Base-by-base conservation (phyloP, 2,888 invertebrate species). In the Ochropacha duplaris region DNA sequence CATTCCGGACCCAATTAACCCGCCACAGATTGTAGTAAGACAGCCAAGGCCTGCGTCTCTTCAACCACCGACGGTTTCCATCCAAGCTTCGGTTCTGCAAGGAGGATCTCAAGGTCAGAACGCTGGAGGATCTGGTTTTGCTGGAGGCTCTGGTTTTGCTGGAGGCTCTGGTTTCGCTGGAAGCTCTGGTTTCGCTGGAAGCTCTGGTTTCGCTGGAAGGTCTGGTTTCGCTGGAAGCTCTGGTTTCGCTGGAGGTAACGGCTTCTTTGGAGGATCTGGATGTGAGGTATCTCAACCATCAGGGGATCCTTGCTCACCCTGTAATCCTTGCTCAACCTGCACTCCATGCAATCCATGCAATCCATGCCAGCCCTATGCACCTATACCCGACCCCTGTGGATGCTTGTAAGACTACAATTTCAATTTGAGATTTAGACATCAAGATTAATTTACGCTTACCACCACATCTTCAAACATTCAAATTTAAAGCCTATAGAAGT, bases 11-110 rank as follows among this genome's bases (percentile, higher is more conserved):
- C 78, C 83, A 0, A 66, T 90, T 1, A 67, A 64, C 1, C 82
- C 81, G 0, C 81, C 86, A 0, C 73, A 76, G 12, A 84, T 90
- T 0, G 65, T 78, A 0, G 80, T 88, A 0, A 70, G 80, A 19
- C 82, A 77, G 2, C 83, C 85, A 1, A 58, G 71, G 2, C 79
- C 72, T 0, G 66, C 75, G 0, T 61, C 70, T 0, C 60, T 89
- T 0, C 85, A 85, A 39, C 71, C 80, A 0, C 84, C 88, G 0
- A 72, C 78, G 0, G 76, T 87, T 1, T 69, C 63, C 3, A 71
- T 86, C 2, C 67, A 68, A 1, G 52, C 70, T 0, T 60, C 64
- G 0, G 60, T 67, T 1, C 58, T 72, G 4, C 64, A 65, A 16
- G 26, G 61, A 0, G 55, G 52, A 14, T 12, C 19, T 2, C 44